Evolutionary conservation across 2,113 vertebrate species (phyloP), one percentile per base, ranked within the genome.

Genomic region (Nannospalax galili): DNA sequence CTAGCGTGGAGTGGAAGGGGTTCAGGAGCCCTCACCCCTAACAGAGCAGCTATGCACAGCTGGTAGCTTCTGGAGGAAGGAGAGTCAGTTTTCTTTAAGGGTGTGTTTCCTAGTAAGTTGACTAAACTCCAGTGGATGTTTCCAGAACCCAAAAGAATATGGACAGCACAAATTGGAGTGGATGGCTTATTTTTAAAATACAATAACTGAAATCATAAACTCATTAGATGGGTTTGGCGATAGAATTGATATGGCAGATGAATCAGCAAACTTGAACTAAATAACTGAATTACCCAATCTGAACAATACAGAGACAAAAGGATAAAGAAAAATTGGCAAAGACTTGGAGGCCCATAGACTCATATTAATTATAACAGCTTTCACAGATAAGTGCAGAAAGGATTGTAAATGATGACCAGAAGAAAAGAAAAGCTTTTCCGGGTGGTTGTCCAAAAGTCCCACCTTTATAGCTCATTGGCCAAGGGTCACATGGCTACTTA

Each of bases 361-460:
- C 70, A n/a, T 26, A 52, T 64, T 35, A 77, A 32, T 42, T 69
- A 1, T 69, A 67, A 60, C 48, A 85, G 73, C 10, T 19, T 80
- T 80, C 35, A 52, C 42, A n/a, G 37, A 72, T 62, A 19, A 60
- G 24, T 64, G 65, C 20, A 12, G 22, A 62, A 62, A 62, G 60
- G 60, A 62, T 16, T 10, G 60, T 24, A 35, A 65, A 30, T 24
- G 58, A 1, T 32, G 16, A 37, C 26, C 45, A 92, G n/a, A 52
- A 52, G 73, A 90, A 91, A 64, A 56, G 20, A 90, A 17, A 92
- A 72, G 11, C 75, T 62, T 93, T 69, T 95, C 42, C 65, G 79
- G 79, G 20, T 58, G 70, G 42, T 52, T 26, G 37, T 12, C 52
- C n/a, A 77, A 40, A 7, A 94, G 30, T 90, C 60, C 88, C 58